These are phyloP conservation scores for Rhadinocentrus ornatus DNA, from an alignment of 2,797 vertebrate genomes.

Conservation along the genomic window DNA sequence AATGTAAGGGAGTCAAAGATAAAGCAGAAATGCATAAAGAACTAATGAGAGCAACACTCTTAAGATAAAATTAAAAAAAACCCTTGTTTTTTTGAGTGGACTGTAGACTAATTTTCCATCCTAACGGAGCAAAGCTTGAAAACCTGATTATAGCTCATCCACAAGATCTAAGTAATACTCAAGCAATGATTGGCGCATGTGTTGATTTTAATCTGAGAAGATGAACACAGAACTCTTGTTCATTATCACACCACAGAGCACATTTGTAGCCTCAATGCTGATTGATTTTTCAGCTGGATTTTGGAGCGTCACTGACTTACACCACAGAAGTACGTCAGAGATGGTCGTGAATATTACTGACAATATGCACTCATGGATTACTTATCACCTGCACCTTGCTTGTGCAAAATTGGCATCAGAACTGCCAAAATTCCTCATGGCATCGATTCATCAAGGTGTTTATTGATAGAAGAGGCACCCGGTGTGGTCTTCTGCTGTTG, in stretches of 20 bases:
- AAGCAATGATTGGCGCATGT: slow-evolving; percentile 1
- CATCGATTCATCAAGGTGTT: no score
- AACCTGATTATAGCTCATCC: slow-evolving; percentile 41
- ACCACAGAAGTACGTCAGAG: slow-evolving; percentile 43
- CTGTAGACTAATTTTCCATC: slow-evolving; percentile 46
- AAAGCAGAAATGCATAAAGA: slow-evolving; percentile 56
- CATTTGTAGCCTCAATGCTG: slow-evolving; percentile 14
- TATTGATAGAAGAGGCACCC: slow-evolving; percentile 28
- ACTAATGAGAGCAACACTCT: slow-evolving; percentile 45
- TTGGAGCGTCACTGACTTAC: background rate
- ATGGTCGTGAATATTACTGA: slow-evolving; percentile 57
- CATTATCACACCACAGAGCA: slow-evolving; percentile 47
- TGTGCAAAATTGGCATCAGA: background rate
- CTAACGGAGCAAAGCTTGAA: slow-evolving; percentile 35
- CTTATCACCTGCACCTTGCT: background rate
- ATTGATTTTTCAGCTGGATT: slow-evolving; percentile 7
- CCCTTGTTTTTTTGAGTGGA: slow-evolving; percentile 44
- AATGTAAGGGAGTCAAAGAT: slow-evolving; percentile 42
- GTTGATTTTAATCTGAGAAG: slow-evolving; percentile 52
- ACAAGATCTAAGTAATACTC: slow-evolving; percentile 27
- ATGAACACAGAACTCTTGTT: slow-evolving; percentile 32
- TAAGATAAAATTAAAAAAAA: slow-evolving; percentile 48
- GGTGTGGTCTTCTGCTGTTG: no score
- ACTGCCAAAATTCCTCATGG: background rate
- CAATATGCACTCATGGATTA: background rate